Base-by-base conservation (phyloP, 2,888 invertebrate genomes). In the Thera obeliscata region DNA sequence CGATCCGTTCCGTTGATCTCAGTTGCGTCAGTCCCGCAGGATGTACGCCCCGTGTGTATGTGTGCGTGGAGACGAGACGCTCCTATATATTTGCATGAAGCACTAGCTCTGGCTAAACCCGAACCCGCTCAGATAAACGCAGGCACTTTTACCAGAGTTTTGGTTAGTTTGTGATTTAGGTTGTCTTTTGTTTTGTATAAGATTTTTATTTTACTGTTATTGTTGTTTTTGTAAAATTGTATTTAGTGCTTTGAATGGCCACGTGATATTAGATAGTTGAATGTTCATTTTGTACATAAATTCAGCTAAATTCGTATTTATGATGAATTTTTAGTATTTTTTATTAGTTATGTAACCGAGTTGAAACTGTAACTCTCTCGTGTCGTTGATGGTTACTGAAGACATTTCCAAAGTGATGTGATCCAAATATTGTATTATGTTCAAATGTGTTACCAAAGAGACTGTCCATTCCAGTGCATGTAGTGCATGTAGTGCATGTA, bases 401-500 rank as follows among this genome's bases (percentile, higher is more conserved):
- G 56, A 63, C 43, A 57, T 67, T 69, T 69, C 76, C 76, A 72
- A 73, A 74, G 75, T 70, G 71, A 70, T 74, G 78, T 76, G 77
- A 79, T 78, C 76, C 78, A 74, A 75, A 75, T 73, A 79, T 75
- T 75, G 78, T 81, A 66, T 71, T 64, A 82, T 83, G 88, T 89
- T 89, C 88, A 87, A 90, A 89, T 84, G 78, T 83, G 87, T 90
- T 90, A 91, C 91, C 92, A 91, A 91, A 91, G 91, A 90, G 80
- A 80, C 85, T 74, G 81, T 86, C 82, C 89, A 89, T 88, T 88
- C 89, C 90, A 83, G 62, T 62, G 56, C 38, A 12, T 55, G 48
- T 33, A 46, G 61, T 11, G 54, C 55, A 22, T 46, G 33, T 8
- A 12, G 60, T 43, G 41, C 22, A 56, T 56, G 62, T n/a, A 49